A percentile compares a stretch with the other conserved stretches of the same genome.
These are phyloP conservation scores for Hermaeophaga mercurialis DNA, from an alignment of 2,888 invertebrate genomes.

Conservation along the genomic window DNA sequence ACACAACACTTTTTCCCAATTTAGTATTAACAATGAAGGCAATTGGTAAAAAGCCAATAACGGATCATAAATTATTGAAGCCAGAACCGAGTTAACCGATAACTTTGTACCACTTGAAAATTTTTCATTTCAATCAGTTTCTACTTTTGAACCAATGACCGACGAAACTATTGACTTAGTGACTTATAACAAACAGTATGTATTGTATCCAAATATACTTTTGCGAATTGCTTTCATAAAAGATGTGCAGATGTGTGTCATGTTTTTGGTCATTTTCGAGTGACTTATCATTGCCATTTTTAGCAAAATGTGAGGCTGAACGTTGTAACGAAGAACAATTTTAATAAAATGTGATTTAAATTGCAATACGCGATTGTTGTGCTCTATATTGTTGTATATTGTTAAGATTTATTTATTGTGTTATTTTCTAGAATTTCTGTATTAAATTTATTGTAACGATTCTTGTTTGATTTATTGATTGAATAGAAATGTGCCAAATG, in stretches of 20 bases:
- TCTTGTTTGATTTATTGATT: slow-evolving; percentile 1
- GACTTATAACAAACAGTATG: too few relatives aligned
- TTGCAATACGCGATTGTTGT: slow-evolving; percentile 55
- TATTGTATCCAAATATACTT: too few relatives aligned
- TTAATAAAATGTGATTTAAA: slow-evolving; percentile 50
- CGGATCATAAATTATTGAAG: too few relatives aligned
- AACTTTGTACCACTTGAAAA: too few relatives aligned
- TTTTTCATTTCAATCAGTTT: too few relatives aligned
- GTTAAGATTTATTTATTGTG: slow-evolving; percentile 26
- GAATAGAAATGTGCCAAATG: slow-evolving; percentile 45
- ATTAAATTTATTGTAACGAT: slow-evolving; percentile 14
- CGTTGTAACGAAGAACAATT: slow-evolving; percentile 36
- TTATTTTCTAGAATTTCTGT: slow-evolving; percentile 23
- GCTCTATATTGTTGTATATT: slow-evolving; percentile 39
- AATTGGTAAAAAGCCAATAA: not conserved
- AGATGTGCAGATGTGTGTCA: slow-evolving; percentile 26
- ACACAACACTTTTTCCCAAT: slow-evolving; percentile 25
- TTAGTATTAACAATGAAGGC: slow-evolving; percentile 12
- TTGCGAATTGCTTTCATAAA: slow-evolving; percentile 22
- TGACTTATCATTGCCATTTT: slow-evolving; percentile 41
- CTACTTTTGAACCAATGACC: too few relatives aligned
- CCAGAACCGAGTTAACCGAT: too few relatives aligned
- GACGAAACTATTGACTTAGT: too few relatives aligned
- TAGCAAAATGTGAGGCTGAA: slow-evolving; percentile 36
- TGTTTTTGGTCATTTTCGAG: slow-evolving; percentile 14